Base-by-base conservation (phyloP, 2,888 invertebrate genomes). In the Limnephilus marmoratus region DNA sequence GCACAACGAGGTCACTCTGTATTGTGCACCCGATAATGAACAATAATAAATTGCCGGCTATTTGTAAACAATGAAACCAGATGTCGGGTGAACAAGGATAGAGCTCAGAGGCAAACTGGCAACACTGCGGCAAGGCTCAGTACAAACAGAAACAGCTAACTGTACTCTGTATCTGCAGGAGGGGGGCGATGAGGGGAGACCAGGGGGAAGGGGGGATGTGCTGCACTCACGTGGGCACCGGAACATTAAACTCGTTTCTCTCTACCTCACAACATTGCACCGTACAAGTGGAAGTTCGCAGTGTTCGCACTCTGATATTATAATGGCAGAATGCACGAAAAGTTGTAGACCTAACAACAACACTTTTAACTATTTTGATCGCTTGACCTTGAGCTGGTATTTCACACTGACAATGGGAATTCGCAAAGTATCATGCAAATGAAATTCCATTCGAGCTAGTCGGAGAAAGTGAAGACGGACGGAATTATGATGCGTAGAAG, bases 221-320 rank as follows among this genome's bases (percentile, higher is more conserved):
- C 53, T 31, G 37, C 81, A 86, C 88, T 91, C 91, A 91, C 91
- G 88, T 91, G 91, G 53, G 82, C 87, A 88, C 81, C 87, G 87
- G 91, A 91, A 88, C 81, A 88, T 53, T 81, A 87, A 91, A 88
- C 91, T 91, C 45, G 91, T 91, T 91, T 82, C 82, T 45, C 81
- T 81, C 37, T 41, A 89, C 68, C 29, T 41, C 34, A 31, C 31
- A 80, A 80, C 88, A 89, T 37, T 81, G 80, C 88, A 80, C 88
- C 34, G 34, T 45, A 45, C 45, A 45, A 45, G 45, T 41, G 80
- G 88, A 68, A 80, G 31, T 89, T 68, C 24, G 88, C 68, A 80
- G 29, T 34, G 31, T 89, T 68, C 24, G 88, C 68, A 80, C 41
- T 34, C 68, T 13, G 24, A 37, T 31, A 53, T 29, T 68, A 87